Percentiles rank a stretch among this genome's conserved stretches.
phyloP scores from a whole-genome alignment of 1,140 invertebrate genomes.

The Heliconius hermathena region DNA sequence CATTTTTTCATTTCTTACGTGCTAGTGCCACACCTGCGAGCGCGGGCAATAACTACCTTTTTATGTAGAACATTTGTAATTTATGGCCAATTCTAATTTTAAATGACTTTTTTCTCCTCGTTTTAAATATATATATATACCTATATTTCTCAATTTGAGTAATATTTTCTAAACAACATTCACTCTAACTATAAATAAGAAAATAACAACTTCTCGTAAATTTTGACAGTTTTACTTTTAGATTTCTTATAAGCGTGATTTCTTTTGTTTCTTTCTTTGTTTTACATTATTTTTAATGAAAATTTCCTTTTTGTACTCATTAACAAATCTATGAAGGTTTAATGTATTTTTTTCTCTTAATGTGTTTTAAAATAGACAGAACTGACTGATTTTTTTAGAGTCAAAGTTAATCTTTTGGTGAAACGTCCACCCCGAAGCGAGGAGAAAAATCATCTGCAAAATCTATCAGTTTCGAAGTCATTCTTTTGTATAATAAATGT shows the following conservation, averaged over 20 bases:
- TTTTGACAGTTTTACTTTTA: neutral
- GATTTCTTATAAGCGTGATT: neutral
- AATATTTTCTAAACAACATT: slow-evolving; percentile 2
- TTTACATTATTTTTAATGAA: no score
- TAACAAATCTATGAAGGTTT: no score
- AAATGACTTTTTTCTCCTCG: slow-evolving; percentile 18
- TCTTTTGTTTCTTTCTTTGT: neutral
- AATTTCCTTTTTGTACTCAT: no score
- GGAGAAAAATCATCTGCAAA: no score
- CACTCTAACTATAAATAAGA: slow-evolving; percentile 9
- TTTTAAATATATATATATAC: slow-evolving; percentile 6
- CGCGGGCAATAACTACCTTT: slow-evolving; percentile 31
- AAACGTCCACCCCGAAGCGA: no score
- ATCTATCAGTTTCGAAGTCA: no score
- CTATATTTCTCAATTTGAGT: neutral
- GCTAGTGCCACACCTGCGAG: slow-evolving; percentile 34
- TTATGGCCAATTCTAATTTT: slow-evolving; percentile 36
- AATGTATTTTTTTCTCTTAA: no score
- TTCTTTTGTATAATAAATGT: no score
- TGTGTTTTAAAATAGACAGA: no score
- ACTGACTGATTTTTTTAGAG: no score
- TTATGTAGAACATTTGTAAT: slow-evolving; percentile 30
- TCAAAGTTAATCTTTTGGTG: no score
- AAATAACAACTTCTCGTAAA: slow-evolving; percentile 4
- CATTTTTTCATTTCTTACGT: slow-evolving; percentile 15